These are phyloP conservation scores for Goniozus legneri DNA, from an alignment of 1,140 invertebrate genomes.

Conservation along the genomic window DNA sequence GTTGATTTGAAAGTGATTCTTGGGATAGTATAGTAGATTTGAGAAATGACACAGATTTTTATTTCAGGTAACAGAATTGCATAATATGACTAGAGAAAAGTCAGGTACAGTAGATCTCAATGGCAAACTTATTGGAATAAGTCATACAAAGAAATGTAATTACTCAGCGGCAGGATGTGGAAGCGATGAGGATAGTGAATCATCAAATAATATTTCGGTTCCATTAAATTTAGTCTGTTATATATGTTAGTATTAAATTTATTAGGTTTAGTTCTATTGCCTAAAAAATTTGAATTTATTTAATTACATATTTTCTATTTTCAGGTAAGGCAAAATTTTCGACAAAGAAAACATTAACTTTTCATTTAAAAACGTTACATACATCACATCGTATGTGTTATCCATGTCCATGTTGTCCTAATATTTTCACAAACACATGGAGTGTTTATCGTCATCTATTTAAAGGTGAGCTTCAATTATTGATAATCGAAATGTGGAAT, in stretches of 20 bases:
- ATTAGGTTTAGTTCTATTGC: neutral
- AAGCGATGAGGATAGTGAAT: slow-evolving; percentile 1
- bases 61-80: slow-evolving; percentile 57
- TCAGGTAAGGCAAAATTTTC: slow-evolving; percentile 65
- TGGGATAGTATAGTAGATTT: neutral
- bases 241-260: slow-evolving; percentile 21
- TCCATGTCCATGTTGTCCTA: slow-evolving; percentile 67
- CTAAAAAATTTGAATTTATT: neutral
- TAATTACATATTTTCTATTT: slow-evolving; percentile 17
- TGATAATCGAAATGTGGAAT: neutral
- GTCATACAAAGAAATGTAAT: slow-evolving; percentile 13
- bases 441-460: slow-evolving; percentile 70
- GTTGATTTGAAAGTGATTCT: neutral
- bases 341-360: slow-evolving; percentile 65
- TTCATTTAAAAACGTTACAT: slow-evolving; percentile 68
- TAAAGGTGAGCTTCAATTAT: slow-evolving; percentile 56
- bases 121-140: slow-evolving; percentile 53
- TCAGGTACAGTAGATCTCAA: slow-evolving; percentile 60
- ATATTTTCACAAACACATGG: slow-evolving; percentile 66
- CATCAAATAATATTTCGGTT: neutral
- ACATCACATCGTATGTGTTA: slow-evolving; percentile 62
- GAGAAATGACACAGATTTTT: neutral
- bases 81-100: slow-evolving; percentile 52
- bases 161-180: slow-evolving; percentile 4
- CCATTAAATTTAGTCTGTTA: slow-evolving; percentile 13